Base-by-base conservation (phyloP, 2,797 vertebrate genomes). In the Craterocephalus amniculus region DNA sequence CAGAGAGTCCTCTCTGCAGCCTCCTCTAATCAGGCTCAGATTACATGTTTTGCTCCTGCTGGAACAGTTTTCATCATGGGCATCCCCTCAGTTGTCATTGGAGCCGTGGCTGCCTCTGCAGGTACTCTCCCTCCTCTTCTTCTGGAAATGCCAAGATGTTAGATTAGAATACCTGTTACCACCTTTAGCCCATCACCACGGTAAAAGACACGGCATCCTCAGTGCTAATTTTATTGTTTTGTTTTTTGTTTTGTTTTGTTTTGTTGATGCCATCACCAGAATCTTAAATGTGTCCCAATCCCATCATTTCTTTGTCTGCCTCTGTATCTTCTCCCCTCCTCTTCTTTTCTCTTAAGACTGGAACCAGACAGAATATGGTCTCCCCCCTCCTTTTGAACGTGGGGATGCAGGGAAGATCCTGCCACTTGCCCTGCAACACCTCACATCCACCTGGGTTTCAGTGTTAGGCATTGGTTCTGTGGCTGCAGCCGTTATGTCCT, bases 81-180 rank as follows among this genome's bases (percentile, higher is more conserved):
- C 57, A 87, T 95, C 45, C 95, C 94, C 10, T 91, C 95, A 0
- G 84, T 94, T 56, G 54, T 95, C 66, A 90, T 95, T 14, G 94
- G 94, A 48, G 93, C 88, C 18, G 88, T 88, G 6, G 92, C 95
- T 74, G 89, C 88, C 67, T 94, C 93, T 70, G 93, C 95, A 93
- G 94, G 94, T 95, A 89, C 27, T 29, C 24, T 9, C n/a, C 3
- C 29, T 45, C 7, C 20, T 45, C 16, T 8, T 45, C 8, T 54
- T 2, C 26, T 29, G 14, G 4, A 54, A 54, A 54, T 27, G 51
- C 24, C 14, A 27, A 52, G 13, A 18, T 27, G 4, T 54, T 54
- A 4, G 2, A 22, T 22, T 11, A 40, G 35, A 38, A 36, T 4
- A 18, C 7, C 43, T 10, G 6, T 29, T 20, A 60, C 27, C 58